Base-by-base conservation (phyloP, 2,888 invertebrate genomes). In the Boloria euphrosyne region DNA sequence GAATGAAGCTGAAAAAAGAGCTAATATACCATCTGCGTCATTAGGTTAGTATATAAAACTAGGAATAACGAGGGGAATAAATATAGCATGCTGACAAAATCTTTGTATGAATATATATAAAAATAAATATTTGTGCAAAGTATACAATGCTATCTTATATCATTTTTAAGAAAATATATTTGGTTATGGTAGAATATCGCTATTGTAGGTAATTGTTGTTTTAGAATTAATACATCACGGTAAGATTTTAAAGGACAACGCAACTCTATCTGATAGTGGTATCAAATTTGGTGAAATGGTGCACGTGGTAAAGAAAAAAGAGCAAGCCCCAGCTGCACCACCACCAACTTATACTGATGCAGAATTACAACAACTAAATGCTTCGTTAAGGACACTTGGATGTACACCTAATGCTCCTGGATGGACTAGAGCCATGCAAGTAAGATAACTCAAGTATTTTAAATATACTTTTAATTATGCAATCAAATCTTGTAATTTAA, bases 171-270 rank as follows among this genome's bases (percentile, higher is more conserved):
- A 22, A 31, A 31, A 31, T 31, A 1, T 31, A 31, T 6, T 31
- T 31, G 6, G 7, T 31, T 31, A 31, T 7, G 31, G 7, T 38
- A 38, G 31, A 38, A 38, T 31, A 31, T 7, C 7, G 0, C 31
- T 31, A 31, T 31, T 1, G 7, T 7, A 31, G 31, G 7, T 31
- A 31, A 7, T 31, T 7, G 6, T 4, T 51, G 16, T 62, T 62
- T 17, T 79, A 96, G 96, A 95, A 82, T 83, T 96, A 13, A 93
- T 95, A 57, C 95, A 95, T 79, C 95, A 95, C 84, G 96, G 96
- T 3, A 93, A 94, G 76, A 92, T 95, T 68, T 84, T 97, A 62
- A 94, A 95, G 75, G 94, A 94, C 75, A 87, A 92, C 43, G 72
- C 75, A 0, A 93, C 94, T 2, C 83, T 96, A 14, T 92, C 93